These are phyloP conservation scores for Chymomyza fuscimana DNA, from an alignment of 2,888 invertebrate species.

Conservation along the genomic window DNA sequence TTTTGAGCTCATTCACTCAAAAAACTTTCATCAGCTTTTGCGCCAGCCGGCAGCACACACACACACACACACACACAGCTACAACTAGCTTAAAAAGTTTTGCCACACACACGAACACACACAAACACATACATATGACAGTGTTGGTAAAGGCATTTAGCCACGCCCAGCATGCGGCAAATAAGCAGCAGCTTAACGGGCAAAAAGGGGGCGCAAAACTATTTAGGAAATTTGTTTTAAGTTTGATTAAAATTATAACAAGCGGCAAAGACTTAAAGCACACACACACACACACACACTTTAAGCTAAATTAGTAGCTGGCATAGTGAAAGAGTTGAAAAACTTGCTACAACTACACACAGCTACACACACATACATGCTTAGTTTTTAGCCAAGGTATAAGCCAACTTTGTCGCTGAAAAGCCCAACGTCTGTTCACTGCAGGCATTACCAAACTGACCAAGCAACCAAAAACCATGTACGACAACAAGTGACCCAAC, in stretches of 20 bases:
- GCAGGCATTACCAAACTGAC: neutral
- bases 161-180: neutral
- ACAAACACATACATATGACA: neutral
- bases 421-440: neutral
- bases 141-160: neutral
- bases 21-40: conserved; percentile 50
- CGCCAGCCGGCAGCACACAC: conserved; percentile 5
- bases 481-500: neutral
- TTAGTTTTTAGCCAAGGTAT: no score
- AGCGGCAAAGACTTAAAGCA: conserved; percentile 20
- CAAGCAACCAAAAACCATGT: neutral
- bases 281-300: conserved; percentile 2
- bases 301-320: conserved; percentile 2
- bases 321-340: neutral
- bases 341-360: neutral
- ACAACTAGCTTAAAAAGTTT: conserved; percentile 49
- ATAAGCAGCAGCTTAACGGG: neutral
- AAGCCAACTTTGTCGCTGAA: neutral
- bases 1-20: conserved; percentile 71
- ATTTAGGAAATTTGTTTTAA: conserved; percentile 61
- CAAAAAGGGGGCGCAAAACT: conserved; percentile 33
- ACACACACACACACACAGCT: conserved; percentile 10
- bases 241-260: conserved; percentile 62
- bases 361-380: neutral
- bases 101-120: conserved; percentile 24